A percentile compares a stretch with the other conserved stretches of the same genome.
Conservation (phyloP, 1,140 invertebrate genomes). For the Telenomus remus region DNA sequence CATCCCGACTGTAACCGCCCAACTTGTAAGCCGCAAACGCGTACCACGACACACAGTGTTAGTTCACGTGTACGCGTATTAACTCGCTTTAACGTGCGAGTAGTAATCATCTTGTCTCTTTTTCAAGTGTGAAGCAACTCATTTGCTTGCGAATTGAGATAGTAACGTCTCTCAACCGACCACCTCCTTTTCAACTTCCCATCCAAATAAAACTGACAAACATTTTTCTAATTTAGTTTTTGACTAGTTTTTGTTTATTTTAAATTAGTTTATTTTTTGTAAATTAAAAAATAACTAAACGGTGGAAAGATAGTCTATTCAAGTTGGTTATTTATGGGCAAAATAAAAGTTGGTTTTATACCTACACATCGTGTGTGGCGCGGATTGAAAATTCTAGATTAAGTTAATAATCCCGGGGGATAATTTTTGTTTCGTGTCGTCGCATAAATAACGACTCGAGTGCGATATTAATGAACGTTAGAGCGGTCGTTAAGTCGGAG, state of each 20-base stretch:
- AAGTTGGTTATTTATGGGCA: too few species aligned
- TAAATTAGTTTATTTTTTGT: too few species aligned
- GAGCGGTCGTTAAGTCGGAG: background rate
- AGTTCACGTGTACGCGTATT: slow-evolving; percentile 26
- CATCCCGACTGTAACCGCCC: slow-evolving; percentile 20
- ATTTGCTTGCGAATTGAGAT: slow-evolving; percentile 75
- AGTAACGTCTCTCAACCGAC: slow-evolving; percentile 68
- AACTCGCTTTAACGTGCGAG: slow-evolving; percentile 48
- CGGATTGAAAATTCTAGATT: too few species aligned
- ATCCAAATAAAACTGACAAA: too few species aligned
- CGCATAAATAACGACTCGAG: too few species aligned
- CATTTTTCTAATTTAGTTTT: too few species aligned
- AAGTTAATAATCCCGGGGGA: too few species aligned
- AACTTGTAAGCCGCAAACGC: slow-evolving; percentile 12
- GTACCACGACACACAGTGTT: slow-evolving; percentile 12
- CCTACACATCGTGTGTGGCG: too few species aligned
- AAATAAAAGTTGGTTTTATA: too few species aligned
- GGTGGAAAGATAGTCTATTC: too few species aligned
- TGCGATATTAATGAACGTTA: background rate
- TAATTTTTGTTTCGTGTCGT: too few species aligned
- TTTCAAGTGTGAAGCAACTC: slow-evolving; percentile 64
- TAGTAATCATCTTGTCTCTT: slow-evolving; percentile 62
- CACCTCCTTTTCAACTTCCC: slow-evolving; percentile 67
- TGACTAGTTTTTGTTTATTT: slow-evolving; percentile 65
- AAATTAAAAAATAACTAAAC: slow-evolving; percentile 58